Base-by-base conservation (phyloP, 2,888 invertebrate genomes). In the Limnephilus marmoratus region DNA sequence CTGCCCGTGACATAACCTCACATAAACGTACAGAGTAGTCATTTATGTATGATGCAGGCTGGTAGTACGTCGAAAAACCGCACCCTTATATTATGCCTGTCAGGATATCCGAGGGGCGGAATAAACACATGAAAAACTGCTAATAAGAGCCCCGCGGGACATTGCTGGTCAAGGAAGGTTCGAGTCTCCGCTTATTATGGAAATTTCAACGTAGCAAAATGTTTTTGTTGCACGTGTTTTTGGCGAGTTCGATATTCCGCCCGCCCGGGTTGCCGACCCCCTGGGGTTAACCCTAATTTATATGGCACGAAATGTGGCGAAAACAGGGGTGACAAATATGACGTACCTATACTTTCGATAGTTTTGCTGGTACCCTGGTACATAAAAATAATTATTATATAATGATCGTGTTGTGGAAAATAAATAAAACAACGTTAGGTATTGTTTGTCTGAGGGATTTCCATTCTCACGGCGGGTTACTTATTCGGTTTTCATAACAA, bases 71-170 rank as follows among this genome's bases (percentile, higher is more conserved):
- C n/a, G 49, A 86, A 86, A 86, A 86, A 45, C 86, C 45, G 45
- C 11, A 29, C 86, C 45, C 41, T 29, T 24, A 86, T 29, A 29
- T 12, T 7, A 13, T 85, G 37, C n/a, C 15, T 45, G 85, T 86
- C 41, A 15, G 53, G 45, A 85, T 45, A 93, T 83, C 45, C 81
- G 81, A 85, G 92, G 92, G 88, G 89, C 85, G 90, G 87, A 93
- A 93, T 92, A 93, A 92, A 92, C 92, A 93, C 92, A 93, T 93
- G 93, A 93, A 93, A 93, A 93, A 93, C 92, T 93, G 93, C 93
- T 92, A 93, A 93, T 93, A 93, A 93, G 91, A 87, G 45, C 83
- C 92, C 92, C 93, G 88, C 91, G 91, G 93, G 91, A 88, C 68
- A 68, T 85, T 81, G 85, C 45, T 90, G 92, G 91, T 87, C 92